Evolutionary conservation across 2,797 vertebrate species (phyloP), one percentile per base, ranked within the genome.

Genomic region (Micromesistius poutassou): DNA sequence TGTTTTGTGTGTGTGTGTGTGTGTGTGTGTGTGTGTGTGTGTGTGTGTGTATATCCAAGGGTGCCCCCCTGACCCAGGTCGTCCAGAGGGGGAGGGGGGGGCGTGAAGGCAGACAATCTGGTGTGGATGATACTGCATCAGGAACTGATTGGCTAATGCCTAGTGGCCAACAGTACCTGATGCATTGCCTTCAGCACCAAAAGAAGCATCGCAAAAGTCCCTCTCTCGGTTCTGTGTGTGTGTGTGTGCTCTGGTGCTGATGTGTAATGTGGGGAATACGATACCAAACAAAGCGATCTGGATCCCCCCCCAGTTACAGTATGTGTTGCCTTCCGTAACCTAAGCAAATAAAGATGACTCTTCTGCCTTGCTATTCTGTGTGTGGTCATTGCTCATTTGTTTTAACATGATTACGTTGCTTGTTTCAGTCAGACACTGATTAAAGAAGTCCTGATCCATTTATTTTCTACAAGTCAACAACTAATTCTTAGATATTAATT

Each of bases 121-220:
- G 97, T 98, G 98, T 96, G 92, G 97, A 94, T 94, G 96, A 95
- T 99, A 99, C 98, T 99, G 98, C 98, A 99, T 99, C 97, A 99
- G 97, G 97, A 99, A 99, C 98, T 99, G 98, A 99, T 97, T 97
- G 98, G 97, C 96, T 95, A 93, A 95, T 93, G 89, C 91, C 92
- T 71, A 80, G 87, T 86, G 90, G 94, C 95, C 97, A 98, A 96
- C 98, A 96, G 97, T 96, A 96, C 95, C 93, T 98, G 96, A 98
- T 99, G 98, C 98, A 98, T 94, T 97, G 93, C 96, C 98, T 97
- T 97, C 97, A 98, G 97, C 97, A 98, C 98, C 74, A 79, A 91
- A 89, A 90, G 86, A 90, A 91, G 82, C 92, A 0, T 89, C 90
- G 77, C 25, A 40, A 14, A 72, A 3, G 30, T 14, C 13, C 46